Percentiles rank a stretch among this genome's conserved stretches.
Evolutionary conservation across 2,797 vertebrate genomes (phyloP).

Genomic region (Muscicapa striata): DNA sequence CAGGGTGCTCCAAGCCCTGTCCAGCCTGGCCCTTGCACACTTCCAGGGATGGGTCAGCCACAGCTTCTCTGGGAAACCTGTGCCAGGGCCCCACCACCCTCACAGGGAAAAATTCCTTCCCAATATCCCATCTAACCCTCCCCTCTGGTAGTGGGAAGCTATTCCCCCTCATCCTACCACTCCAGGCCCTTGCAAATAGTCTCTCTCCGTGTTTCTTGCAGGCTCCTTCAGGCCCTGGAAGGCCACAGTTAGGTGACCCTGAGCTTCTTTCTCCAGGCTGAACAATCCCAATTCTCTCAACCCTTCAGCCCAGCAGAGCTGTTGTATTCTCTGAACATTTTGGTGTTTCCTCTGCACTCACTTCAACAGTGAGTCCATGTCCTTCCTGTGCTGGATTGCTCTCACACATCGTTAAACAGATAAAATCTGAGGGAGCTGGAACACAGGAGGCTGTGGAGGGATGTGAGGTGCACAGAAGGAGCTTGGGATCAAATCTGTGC

Average conservation of each 20-base stretch:
- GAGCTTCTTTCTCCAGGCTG: not conserved
- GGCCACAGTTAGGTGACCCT: not conserved
- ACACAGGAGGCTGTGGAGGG: not conserved
- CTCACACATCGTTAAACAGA: not conserved
- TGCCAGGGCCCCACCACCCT: not conserved
- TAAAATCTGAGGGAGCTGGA: not conserved
- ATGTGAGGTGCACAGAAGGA: not conserved
- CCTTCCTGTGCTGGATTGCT: not conserved
- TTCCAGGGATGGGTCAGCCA: not conserved
- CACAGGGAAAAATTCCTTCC: not conserved
- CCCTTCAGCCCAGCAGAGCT: not conserved
- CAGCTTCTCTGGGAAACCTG: not conserved
- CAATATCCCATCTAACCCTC: no score
- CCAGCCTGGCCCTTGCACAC: rapidly evolving
- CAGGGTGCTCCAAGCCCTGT: rapidly evolving
- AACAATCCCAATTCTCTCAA: not conserved
- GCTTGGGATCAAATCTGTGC: not conserved
- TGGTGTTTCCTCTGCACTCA: not conserved
- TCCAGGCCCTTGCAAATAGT: not conserved
- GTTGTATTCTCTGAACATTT: not conserved
- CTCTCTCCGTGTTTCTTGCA: not conserved
- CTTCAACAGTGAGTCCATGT: not conserved
- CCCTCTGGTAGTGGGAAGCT: not conserved
- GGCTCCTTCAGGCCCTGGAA: not conserved
- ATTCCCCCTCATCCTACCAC: not conserved